Conservation (phyloP, 1,140 invertebrate species). For the Sarcophaga bullata region DNA sequence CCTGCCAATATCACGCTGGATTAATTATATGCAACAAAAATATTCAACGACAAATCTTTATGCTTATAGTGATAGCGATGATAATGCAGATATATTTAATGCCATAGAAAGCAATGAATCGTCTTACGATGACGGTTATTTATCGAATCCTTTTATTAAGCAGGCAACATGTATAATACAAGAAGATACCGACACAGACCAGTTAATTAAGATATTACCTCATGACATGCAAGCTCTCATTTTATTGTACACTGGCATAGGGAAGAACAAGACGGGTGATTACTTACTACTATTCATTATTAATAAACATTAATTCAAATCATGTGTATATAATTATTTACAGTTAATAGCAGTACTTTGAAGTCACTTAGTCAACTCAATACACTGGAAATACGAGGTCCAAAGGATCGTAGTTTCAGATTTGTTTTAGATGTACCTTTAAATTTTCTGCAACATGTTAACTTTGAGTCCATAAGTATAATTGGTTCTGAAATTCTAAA, state of each 20-base stretch:
- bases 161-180: constrained; percentile 71
- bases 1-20: constrained; percentile 67
- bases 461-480: constrained; percentile 64
- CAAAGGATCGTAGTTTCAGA: constrained; percentile 53
- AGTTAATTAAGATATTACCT: constrained; percentile 68
- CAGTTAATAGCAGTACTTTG: constrained; percentile 68
- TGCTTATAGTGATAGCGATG: constrained; percentile 42
- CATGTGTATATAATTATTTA: background rate
- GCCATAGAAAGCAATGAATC: constrained; percentile 52
- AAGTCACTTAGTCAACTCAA: constrained; percentile 68
- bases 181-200: constrained; percentile 64
- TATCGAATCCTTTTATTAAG: constrained; percentile 66
- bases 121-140: constrained; percentile 50
- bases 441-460: constrained; percentile 65
- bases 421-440: constrained; percentile 66
- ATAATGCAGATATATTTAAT: constrained; percentile 44
- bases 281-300: background rate
- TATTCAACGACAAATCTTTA: background rate
- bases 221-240: constrained; percentile 69
- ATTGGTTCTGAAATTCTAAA: constrained; percentile 58
- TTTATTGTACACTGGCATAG: constrained; percentile 67
- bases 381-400: constrained; percentile 73
- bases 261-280: constrained; percentile 57
- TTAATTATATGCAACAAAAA: constrained; percentile 56
- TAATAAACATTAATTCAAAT: background rate